Percentiles rank a stretch among this genome's conserved stretches.
Evolutionary conservation across 1,140 invertebrate genomes (phyloP).

Genomic region (Campoletis sonorensis): DNA sequence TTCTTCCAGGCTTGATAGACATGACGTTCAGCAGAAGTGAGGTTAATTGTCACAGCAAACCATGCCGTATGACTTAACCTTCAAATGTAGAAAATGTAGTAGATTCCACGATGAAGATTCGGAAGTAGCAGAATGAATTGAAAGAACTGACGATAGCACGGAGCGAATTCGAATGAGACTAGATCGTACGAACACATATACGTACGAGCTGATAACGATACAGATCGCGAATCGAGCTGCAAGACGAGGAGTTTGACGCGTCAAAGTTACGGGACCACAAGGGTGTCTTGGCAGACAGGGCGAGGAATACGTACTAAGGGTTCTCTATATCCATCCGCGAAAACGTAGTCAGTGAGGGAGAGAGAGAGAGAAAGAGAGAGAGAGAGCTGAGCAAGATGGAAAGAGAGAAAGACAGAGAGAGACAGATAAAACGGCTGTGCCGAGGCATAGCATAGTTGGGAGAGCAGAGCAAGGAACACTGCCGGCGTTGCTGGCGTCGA

Average conservation of each 20-base stretch:
- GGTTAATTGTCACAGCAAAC: background rate
- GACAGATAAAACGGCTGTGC: slow-evolving; percentile 75
- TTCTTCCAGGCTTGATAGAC: background rate
- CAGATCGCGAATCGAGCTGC: background rate
- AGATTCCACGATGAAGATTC: background rate
- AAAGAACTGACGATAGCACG: background rate
- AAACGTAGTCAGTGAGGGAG: slow-evolving; percentile 2
- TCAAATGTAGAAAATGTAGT: background rate
- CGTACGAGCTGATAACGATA: background rate
- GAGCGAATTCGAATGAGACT: slow-evolving; percentile 7
- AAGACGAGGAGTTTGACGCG: slow-evolving; percentile 51
- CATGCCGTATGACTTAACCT: background rate
- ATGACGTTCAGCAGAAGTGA: background rate
- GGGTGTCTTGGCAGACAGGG: slow-evolving; percentile 74
- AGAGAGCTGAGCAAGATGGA: too few relatives aligned
- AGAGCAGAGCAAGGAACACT: slow-evolving; percentile 79
- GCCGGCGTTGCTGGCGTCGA: slow-evolving; percentile 54
- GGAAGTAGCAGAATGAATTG: slow-evolving; percentile 5
- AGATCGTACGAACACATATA: background rate
- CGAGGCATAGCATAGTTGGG: slow-evolving; percentile 76
- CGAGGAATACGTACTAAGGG: slow-evolving; percentile 77
- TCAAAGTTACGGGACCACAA: slow-evolving; percentile 57
- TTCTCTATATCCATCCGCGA: slow-evolving; percentile 73
- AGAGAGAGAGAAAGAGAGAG: slow-evolving; percentile 77
- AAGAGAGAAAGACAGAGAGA: slow-evolving; percentile 78